Conservation (phyloP, 2,113 vertebrate genomes). For the Platysteira castanea region DNA sequence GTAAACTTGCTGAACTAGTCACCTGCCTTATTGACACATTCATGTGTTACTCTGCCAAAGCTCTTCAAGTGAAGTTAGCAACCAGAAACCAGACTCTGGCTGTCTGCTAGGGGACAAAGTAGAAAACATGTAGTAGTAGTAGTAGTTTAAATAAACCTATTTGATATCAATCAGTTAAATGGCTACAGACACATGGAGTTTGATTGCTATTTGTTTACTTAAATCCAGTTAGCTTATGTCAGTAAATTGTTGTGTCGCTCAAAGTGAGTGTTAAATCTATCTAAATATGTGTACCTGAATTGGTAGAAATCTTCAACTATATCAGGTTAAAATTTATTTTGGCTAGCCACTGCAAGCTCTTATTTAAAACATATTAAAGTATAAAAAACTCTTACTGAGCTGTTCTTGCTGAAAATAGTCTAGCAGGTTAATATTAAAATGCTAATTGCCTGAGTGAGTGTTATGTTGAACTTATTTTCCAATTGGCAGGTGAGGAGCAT, state of each 20-base stretch:
- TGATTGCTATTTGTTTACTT: neutral
- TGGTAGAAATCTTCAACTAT: neutral
- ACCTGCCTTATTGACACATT: conserved; percentile 1
- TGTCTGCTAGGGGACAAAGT: neutral
- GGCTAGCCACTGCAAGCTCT: neutral
- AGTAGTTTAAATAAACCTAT: neutral
- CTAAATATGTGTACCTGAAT: neutral
- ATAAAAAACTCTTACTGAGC: neutral
- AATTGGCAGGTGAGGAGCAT: neutral
- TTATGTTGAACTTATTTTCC: neutral
- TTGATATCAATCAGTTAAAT: conserved; percentile 12
- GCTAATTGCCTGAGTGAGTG: neutral
- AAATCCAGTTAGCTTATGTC: neutral
- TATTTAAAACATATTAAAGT: neutral
- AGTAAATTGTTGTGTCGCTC: neutral
- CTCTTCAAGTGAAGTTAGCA: neutral
- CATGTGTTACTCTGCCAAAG: neutral
- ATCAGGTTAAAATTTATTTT: neutral
- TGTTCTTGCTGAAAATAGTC: neutral
- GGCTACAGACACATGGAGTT: neutral
- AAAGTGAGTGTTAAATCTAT: neutral
- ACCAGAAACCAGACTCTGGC: neutral
- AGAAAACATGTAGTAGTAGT: neutral
- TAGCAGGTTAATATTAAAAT: neutral
- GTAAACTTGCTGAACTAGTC: neutral